Evolutionary conservation across 2,113 vertebrate species (phyloP).

Genomic region (Bucco capensis): DNA sequence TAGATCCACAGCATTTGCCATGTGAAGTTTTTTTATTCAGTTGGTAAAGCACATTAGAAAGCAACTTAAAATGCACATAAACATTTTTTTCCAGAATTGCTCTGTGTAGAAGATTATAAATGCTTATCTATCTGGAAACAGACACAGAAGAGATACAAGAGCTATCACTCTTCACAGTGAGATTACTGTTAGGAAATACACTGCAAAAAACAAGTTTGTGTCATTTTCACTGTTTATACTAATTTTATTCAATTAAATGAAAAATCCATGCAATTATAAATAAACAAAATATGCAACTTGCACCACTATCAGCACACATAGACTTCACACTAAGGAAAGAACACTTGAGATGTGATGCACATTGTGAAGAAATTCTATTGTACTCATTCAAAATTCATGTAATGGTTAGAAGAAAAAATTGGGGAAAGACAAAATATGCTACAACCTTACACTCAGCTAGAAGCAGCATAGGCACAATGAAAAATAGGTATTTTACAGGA

Average conservation of each 20-base stretch:
- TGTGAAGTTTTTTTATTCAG: neutral
- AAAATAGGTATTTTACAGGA: neutral
- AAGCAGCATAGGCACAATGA: neutral
- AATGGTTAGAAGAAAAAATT: neutral
- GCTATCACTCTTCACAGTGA: neutral
- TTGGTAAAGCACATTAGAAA: neutral
- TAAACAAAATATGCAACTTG: neutral
- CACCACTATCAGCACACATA: neutral
- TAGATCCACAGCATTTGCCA: neutral
- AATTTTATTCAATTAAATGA: neutral
- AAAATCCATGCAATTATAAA: neutral
- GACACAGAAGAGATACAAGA: neutral
- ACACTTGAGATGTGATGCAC: rapidly evolving
- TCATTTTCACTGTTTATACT: neutral
- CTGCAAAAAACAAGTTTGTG: neutral
- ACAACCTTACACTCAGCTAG: neutral
- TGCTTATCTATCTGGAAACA: neutral
- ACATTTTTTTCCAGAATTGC: neutral
- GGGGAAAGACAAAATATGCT: neutral
- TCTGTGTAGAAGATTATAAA: neutral
- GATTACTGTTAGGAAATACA: neutral
- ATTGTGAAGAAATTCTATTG: neutral
- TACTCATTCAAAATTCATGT: neutral
- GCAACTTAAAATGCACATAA: neutral
- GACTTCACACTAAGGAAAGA: neutral